These are phyloP conservation scores for Pachyramphus minor DNA, from an alignment of 2,113 vertebrate genomes.

Conservation along the genomic window DNA sequence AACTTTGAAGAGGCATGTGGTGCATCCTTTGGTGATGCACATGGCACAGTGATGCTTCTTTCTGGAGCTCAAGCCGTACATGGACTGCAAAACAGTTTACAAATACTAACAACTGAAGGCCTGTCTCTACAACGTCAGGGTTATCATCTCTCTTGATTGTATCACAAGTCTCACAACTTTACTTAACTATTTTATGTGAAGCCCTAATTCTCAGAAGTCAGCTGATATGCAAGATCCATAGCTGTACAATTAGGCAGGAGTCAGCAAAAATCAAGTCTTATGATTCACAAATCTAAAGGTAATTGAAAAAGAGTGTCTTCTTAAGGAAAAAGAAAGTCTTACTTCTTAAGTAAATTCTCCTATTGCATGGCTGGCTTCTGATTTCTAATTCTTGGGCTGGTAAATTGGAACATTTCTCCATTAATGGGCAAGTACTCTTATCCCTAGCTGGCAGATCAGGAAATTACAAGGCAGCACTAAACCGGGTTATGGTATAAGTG, in stretches of 20 bases:
- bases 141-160: background rate
- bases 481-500: background rate
- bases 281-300: background rate
- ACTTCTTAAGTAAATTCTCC: background rate
- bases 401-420: slow-evolving; percentile 19
- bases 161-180: background rate
- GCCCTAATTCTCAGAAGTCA: background rate
- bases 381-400: slow-evolving; percentile 15
- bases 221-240: background rate
- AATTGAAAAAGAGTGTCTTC: background rate
- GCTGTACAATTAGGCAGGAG: background rate
- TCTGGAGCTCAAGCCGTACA: background rate
- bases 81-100: background rate
- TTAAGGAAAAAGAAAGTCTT: background rate
- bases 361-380: background rate
- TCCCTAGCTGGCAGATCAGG: background rate
- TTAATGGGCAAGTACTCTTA: slow-evolving; percentile 3
- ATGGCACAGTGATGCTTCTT: background rate
- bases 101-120: background rate
- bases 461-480: slow-evolving; percentile 29
- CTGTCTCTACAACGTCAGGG: background rate
- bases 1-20: background rate
- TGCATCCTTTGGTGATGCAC: background rate
- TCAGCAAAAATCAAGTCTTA: background rate
- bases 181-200: background rate